Conservation (phyloP, 2,797 vertebrate genomes). For the Ataeniobius toweri region DNA sequence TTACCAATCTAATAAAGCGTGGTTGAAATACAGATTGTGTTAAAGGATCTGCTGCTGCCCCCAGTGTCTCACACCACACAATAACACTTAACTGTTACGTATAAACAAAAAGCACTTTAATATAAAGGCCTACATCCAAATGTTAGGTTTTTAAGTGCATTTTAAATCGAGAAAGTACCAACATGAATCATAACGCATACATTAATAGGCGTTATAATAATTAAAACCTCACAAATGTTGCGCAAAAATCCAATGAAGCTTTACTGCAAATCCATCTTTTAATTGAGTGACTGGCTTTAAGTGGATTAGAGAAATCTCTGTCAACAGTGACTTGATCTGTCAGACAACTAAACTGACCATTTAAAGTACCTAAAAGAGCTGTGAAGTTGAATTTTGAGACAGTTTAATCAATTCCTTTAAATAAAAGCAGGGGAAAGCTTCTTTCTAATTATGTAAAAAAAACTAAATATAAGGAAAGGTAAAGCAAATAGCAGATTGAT, state of each 20-base stretch:
- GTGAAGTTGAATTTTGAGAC: conserved; percentile 4
- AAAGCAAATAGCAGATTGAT: background rate
- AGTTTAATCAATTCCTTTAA: conserved; percentile 40
- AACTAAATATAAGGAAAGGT: background rate
- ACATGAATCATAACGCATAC: background rate
- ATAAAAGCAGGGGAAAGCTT: conserved; percentile 6
- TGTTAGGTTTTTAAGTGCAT: background rate
- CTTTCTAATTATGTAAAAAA: background rate
- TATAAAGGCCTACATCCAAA: background rate
- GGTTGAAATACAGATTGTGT: conserved; percentile 1
- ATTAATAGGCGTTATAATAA: background rate
- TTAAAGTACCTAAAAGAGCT: conserved; percentile 27
- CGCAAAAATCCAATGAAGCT: background rate
- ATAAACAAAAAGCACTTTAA: background rate
- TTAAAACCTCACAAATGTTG: background rate
- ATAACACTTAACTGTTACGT: background rate
- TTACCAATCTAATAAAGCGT: conserved; percentile 13
- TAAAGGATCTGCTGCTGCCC: conserved; percentile 2
- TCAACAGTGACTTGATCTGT: conserved; percentile 39
- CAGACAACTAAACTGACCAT: conserved; percentile 52
- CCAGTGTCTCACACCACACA: conserved; percentile 13
- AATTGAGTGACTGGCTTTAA: conserved; percentile 41
- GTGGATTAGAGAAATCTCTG: conserved; percentile 49
- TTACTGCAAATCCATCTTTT: conserved; percentile 3
- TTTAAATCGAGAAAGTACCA: background rate